Evolutionary conservation across 2,888 invertebrate species (phyloP), one percentile per base, ranked within the genome.

Genomic region (Caradrina clavipalpis): DNA sequence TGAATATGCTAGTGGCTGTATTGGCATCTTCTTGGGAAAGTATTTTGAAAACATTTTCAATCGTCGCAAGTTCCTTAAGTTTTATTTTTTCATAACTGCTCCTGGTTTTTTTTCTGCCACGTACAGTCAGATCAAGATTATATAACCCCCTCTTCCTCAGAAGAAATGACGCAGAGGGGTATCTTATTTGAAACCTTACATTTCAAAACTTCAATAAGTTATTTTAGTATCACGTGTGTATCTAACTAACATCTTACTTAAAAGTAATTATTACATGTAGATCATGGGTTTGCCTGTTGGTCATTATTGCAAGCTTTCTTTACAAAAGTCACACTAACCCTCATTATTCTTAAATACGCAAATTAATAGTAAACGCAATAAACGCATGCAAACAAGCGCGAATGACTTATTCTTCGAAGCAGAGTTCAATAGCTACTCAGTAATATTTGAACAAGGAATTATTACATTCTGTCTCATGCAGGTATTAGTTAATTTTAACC

Each of bases 401-500:
- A 17, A 22, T 39, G 21, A 67, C 56, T 60, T 13, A 73, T 51
- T 60, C 39, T 66, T 66, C 0, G 26, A 21, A 13, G 35, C 51
- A 47, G 55, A 66, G 17, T 51, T 51, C 73, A 73, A 26, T 66
- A 19, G 55, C 59, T 49, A 56, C 54, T 26, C n/a, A 22, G 13
- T 39, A 67, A 73, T 73, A 59, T 60, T 73, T 73, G 55, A 51
- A 47, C 26, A 56, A 54, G 49, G 45, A 69, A 54, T 55, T 39
- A 75, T 69, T 74, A 66, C n/a, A 42, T 13, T 59, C 65, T 59
- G 61, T 62, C 62, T 1, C 26, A 35, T n/a, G 55, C 13, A 26
- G 22, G 42, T 42, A 62, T 76, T 59, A 8, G 45, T 60, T 56
- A 53, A 54, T 62, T 71, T 56, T 35, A 45, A 56, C 5, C 11